Base-by-base conservation (phyloP, 2,888 invertebrate genomes). In the Macrosiphum euphorbiae region DNA sequence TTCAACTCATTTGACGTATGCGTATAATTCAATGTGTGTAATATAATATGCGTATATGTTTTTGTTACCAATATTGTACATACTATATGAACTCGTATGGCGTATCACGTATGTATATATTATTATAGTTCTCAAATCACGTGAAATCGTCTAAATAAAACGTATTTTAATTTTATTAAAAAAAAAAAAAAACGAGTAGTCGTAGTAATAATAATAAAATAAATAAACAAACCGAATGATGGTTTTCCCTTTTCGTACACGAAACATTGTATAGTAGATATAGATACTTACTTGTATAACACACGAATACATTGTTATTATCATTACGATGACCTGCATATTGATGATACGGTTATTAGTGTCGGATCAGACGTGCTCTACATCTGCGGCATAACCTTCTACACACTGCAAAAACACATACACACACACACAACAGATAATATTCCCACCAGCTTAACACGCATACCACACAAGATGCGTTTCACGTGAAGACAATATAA, bases 321-420 rank as follows among this genome's bases (percentile, higher is more conserved):
- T 28, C 47, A 20, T 90, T 28, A 88, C 35, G 50, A 85, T 90
- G 93, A 94, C 86, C 86, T 67, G 94, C 85, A 90, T 90, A 90
- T 61, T 87, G 47, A 52, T n/a, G 90, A 50, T 90, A 90, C 61
- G 94, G 90, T 86, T 20, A 52, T 94, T 90, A 94, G 94, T 52
- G 85, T 86, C 94, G 94, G 94, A 94, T 94, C 90, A 86, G 90
- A 90, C 86, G 94, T 94, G 94, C 90, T 94, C 94, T 61, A 94
- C 90, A 94, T 94, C 90, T 50, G 47, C 78, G 44, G 20, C n/a
- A 67, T 78, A 44, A 44, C 58, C 89, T 61, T 89, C 44, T 78
- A 35, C 35, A 78, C 20, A 78, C 11, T 52, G 52, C 35, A 78
- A 2, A 35, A 7, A 78, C 35, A 67, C 67, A n/a, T 13, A 61